Evolutionary conservation across 2,797 vertebrate genomes (phyloP).

Genomic region (Arnoldichthys spilopterus): DNA sequence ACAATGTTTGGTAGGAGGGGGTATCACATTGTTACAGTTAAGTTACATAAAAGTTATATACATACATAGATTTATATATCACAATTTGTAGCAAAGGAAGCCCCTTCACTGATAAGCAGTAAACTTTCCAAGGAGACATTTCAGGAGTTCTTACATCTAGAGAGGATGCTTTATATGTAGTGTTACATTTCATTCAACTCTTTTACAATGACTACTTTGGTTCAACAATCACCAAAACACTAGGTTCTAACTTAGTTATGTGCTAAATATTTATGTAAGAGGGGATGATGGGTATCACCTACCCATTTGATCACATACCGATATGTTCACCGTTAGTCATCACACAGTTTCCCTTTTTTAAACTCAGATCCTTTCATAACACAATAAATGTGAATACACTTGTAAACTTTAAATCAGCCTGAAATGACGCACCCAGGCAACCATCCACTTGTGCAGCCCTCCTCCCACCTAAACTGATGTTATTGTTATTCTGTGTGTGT

Average conservation of each 20-base stretch:
- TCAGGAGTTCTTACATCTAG: slow-evolving; percentile 58
- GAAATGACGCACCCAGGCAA: slow-evolving; percentile 33
- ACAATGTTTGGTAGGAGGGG: slow-evolving; percentile 62
- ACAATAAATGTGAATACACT: slow-evolving; percentile 47
- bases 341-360: slow-evolving; percentile 12
- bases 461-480: slow-evolving; percentile 47
- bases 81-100: slow-evolving; percentile 61
- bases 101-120: slow-evolving; percentile 57
- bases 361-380: slow-evolving; percentile 22
- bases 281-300: slow-evolving; percentile 17
- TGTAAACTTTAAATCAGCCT: slow-evolving; percentile 50
- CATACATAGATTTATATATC: slow-evolving; percentile 60
- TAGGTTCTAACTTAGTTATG: slow-evolving; percentile 43
- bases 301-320: slow-evolving; percentile 36
- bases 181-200: slow-evolving; percentile 46
- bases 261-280: slow-evolving; percentile 31
- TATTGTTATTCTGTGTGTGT: slow-evolving; percentile 60
- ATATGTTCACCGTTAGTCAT: slow-evolving; percentile 24
- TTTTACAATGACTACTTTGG: slow-evolving; percentile 51
- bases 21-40: slow-evolving; percentile 45
- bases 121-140: slow-evolving; percentile 42
- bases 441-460: slow-evolving; percentile 51
- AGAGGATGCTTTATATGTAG: slow-evolving; percentile 53
- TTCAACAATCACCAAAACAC: slow-evolving; percentile 60
- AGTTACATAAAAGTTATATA: slow-evolving; percentile 56